Conservation (phyloP, 2,888 invertebrate species). For the Chaetogeoica ovagalla region DNA sequence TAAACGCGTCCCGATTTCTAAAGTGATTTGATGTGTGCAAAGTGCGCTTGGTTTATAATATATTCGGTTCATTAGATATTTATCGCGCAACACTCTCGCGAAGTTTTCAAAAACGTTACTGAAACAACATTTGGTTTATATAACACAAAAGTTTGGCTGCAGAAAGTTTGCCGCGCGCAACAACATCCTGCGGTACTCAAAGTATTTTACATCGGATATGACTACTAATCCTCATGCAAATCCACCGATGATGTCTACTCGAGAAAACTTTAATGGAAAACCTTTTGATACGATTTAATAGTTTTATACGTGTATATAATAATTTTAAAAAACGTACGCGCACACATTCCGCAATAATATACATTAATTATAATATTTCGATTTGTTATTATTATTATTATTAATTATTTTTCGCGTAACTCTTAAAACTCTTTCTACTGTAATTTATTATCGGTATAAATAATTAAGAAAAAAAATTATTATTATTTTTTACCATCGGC, state of each 20-base stretch:
- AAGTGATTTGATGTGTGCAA: constrained; percentile 12
- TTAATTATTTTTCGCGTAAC: too few relatives aligned
- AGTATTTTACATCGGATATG: constrained; percentile 35
- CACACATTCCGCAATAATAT: background rate
- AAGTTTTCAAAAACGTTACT: constrained; percentile 34
- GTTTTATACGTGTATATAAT: background rate
- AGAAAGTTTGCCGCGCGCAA: constrained; percentile 4
- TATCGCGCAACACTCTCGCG: constrained; percentile 4
- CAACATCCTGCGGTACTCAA: background rate
- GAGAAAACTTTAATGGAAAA: constrained; percentile 41
- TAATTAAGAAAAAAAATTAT: background rate
- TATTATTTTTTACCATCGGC: background rate
- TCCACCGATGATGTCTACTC: constrained; percentile 33
- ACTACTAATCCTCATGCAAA: constrained; percentile 50
- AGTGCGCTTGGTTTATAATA: constrained; percentile 19
- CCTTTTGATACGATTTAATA: constrained; percentile 4
- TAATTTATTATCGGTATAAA: background rate
- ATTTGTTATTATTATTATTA: too few relatives aligned
- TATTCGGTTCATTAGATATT: constrained; percentile 36
- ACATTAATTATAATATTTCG: too few relatives aligned
- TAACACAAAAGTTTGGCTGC: constrained; percentile 12
- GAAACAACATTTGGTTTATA: constrained; percentile 38
- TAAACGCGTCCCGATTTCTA: background rate
- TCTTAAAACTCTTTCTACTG: too few relatives aligned
- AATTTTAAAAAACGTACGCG: background rate